These are phyloP conservation scores for Drosophila kanapiae DNA, from an alignment of 1,140 invertebrate species.

Conservation along the genomic window DNA sequence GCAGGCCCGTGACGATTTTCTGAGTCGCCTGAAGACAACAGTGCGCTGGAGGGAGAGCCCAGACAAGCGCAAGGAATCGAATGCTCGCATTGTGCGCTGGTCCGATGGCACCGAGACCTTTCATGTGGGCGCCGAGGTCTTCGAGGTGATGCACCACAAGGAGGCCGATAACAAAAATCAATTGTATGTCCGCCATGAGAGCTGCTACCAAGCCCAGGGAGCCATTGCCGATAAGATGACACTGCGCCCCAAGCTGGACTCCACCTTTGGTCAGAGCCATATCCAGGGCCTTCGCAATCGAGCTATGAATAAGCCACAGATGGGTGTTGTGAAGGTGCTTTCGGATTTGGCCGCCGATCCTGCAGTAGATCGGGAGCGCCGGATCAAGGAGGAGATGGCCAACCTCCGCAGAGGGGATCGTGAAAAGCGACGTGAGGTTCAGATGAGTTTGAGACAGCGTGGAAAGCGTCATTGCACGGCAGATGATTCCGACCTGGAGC, in stretches of 20 bases:
- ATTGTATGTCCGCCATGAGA: conserved; percentile 32
- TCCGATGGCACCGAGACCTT: conserved; percentile 58
- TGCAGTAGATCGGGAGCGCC: conserved; percentile 26
- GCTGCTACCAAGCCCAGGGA: conserved; percentile 34
- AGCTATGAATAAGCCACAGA: conserved; percentile 29
- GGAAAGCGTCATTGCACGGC: conserved; percentile 38
- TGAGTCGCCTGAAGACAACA: conserved; percentile 40
- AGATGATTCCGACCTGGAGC: conserved; percentile 37
- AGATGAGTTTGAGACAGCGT: conserved; percentile 17
- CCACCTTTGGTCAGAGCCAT: conserved; percentile 46
- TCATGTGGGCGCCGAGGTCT: conserved; percentile 57
- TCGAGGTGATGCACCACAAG: conserved; percentile 47
- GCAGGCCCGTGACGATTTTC: conserved; percentile 26
- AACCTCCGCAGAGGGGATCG: conserved; percentile 20
- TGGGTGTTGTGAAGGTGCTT: conserved; percentile 35
- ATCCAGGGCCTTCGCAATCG: conserved; percentile 42
- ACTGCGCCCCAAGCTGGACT: conserved; percentile 52
- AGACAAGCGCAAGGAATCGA: conserved; percentile 41
- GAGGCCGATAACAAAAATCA: conserved; percentile 16
- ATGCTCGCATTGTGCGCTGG: conserved; percentile 56
- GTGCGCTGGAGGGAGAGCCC: conserved; percentile 49
- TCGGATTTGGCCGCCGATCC: conserved; percentile 40
- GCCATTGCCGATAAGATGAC: conserved; percentile 48
- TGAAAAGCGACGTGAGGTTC: conserved; percentile 25
- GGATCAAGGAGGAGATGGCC: conserved; percentile 28